phyloP scores from a whole-genome alignment of 64 coral and sea anemone species.

The Montipora sp. region DNA sequence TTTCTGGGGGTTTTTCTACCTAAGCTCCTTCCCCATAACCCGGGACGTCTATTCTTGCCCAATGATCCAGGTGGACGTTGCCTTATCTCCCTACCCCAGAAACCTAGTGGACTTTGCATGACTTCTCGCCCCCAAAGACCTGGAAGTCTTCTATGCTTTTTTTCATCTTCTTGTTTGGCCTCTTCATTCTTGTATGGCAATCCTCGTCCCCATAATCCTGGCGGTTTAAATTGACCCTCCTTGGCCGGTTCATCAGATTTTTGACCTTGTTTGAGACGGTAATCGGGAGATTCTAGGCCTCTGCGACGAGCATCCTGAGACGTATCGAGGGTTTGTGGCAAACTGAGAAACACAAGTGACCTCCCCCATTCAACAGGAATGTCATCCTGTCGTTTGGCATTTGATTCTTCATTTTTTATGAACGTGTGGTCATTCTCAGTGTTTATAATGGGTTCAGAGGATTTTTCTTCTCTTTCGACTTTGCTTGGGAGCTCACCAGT shows the following conservation, averaged over 20 bases:
- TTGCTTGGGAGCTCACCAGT: neutral
- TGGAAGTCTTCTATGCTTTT: neutral
- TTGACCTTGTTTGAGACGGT: neutral
- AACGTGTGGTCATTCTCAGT: neutral
- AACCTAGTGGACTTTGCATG: neutral
- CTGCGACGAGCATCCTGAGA: neutral
- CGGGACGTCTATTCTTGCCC: neutral
- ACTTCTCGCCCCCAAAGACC: neutral
- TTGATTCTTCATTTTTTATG: neutral
- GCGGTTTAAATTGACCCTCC: neutral
- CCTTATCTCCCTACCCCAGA: neutral
- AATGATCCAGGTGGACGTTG: neutral
- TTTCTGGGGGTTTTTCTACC: too few relatives aligned
- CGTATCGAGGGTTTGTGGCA: neutral
- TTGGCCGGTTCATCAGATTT: neutral
- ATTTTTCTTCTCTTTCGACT: neutral
- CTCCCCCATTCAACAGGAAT: neutral
- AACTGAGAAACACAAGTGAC: neutral
- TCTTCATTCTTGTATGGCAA: neutral
- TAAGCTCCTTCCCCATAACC: neutral
- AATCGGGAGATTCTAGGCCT: neutral
- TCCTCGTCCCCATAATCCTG: slow-evolving; percentile 7
- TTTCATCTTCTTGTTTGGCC: neutral
- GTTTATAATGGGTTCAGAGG: neutral
- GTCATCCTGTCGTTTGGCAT: slow-evolving; percentile 7